Evolutionary conservation across 35 echinoderm and acorn worm genomes (phyloP).

Genomic region (Ophioderma brevispina): DNA sequence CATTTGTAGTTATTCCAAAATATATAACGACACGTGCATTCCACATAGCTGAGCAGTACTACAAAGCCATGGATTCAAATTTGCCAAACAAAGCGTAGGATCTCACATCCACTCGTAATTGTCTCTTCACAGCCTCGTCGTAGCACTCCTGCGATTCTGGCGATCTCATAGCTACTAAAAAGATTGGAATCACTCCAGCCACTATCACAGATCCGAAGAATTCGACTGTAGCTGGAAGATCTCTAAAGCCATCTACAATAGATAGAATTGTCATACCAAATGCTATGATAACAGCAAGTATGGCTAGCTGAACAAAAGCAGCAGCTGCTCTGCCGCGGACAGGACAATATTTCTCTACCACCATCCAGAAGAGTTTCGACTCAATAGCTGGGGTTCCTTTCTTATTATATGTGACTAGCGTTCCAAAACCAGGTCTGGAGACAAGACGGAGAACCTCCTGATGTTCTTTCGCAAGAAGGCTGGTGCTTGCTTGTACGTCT

Average conservation of each 20-base stretch:
- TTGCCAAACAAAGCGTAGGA: constrained; percentile 22
- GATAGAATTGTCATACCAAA: constrained; percentile 76
- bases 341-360: constrained; percentile 68
- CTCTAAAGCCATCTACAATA: constrained; percentile 60
- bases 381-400: constrained; percentile 56
- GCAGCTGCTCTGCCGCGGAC: constrained; percentile 40
- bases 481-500: neutral
- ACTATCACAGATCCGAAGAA: constrained; percentile 74
- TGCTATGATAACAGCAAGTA: constrained; percentile 52
- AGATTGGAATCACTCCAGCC: constrained; percentile 60
- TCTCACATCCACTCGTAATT: constrained; percentile 46
- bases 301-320: constrained; percentile 25
- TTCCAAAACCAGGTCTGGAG: neutral
- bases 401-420: constrained; percentile 2
- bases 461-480: neutral
- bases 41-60: too few species aligned
- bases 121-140: constrained; percentile 42
- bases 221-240: constrained; percentile 65
- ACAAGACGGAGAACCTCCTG: neutral
- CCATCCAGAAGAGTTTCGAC: constrained; percentile 50
- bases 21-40: too few species aligned
- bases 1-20: too few species aligned
- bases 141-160: constrained; percentile 64
- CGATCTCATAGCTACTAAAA: constrained; percentile 60
- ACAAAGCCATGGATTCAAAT: neutral